Conservation (phyloP, 2,888 invertebrate species). For the Tridacna crocea region DNA sequence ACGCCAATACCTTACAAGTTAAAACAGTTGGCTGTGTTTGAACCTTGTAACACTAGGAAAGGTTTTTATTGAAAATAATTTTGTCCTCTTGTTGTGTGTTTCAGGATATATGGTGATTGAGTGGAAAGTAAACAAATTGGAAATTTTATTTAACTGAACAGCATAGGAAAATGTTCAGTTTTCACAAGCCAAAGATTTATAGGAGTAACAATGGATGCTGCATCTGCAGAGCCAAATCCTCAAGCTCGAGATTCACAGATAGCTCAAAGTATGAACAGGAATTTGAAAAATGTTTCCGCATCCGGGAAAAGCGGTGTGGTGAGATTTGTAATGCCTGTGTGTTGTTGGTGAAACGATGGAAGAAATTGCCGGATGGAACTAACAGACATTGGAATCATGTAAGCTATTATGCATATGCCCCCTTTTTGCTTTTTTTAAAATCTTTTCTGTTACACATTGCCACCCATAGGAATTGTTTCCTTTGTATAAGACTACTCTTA, state of each 20-base stretch:
- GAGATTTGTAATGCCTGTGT: slow-evolving; percentile 96
- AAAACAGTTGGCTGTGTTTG: background rate
- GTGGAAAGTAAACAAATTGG: background rate
- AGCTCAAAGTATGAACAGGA: slow-evolving; percentile 93
- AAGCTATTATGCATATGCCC: slow-evolving; percentile 59
- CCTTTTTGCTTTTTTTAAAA: background rate
- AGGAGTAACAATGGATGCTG: slow-evolving; percentile 90
- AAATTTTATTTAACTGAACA: background rate
- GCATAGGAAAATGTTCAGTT: slow-evolving; percentile 89
- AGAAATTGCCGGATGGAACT: slow-evolving; percentile 79
- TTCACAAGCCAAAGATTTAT: slow-evolving; percentile 94
- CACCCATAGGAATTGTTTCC: too few species aligned
- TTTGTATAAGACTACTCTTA: background rate
- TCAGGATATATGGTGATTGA: slow-evolving; percentile 25
- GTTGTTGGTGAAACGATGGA: slow-evolving; percentile 91
- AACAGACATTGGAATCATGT: slow-evolving; percentile 82
- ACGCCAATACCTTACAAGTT: slow-evolving; percentile 15
- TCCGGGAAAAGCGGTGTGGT: slow-evolving; percentile 90
- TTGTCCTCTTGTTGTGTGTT: slow-evolving; percentile 14
- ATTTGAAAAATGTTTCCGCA: slow-evolving; percentile 90
- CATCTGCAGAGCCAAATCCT: slow-evolving; percentile 93
- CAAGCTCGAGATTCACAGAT: slow-evolving; percentile 92
- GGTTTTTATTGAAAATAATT: slow-evolving; percentile 14
- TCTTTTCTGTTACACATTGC: too few species aligned
- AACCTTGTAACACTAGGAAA: background rate